These are phyloP conservation scores for Brachionus asplanchnoidis DNA, from an alignment of 1,140 invertebrate species.

Conservation along the genomic window DNA sequence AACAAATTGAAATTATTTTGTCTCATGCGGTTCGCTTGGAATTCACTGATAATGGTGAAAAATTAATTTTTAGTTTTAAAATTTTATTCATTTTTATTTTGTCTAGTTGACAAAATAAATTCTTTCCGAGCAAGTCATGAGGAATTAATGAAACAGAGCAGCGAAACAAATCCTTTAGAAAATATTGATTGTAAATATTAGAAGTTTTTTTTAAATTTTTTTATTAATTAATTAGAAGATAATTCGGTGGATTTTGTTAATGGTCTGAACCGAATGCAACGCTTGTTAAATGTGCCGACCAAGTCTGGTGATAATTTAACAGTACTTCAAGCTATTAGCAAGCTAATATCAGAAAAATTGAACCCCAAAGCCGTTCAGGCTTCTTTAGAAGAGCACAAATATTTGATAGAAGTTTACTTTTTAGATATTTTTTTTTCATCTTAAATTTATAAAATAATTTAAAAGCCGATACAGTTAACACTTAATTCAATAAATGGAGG, in stretches of 20 bases:
- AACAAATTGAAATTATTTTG: constrained; percentile 75
- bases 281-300: background rate
- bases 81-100: background rate
- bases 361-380: background rate
- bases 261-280: background rate
- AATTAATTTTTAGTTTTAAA: background rate
- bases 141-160: constrained; percentile 58
- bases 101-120: constrained; percentile 67
- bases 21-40: constrained; percentile 74
- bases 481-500: background rate
- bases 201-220: background rate
- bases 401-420: background rate
- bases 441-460: background rate
- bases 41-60: constrained; percentile 72
- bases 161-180: constrained; percentile 72
- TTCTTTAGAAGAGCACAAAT: background rate
- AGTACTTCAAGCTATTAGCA: constrained; percentile 9
- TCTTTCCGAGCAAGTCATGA: constrained; percentile 62
- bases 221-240: background rate
- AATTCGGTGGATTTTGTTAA: background rate
- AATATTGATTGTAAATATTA: constrained; percentile 73
- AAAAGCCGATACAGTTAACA: background rate
- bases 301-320: background rate
- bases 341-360: constrained; percentile 22
- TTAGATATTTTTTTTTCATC: constrained; percentile 60